phyloP scores from a whole-genome alignment of 2,888 invertebrate species.

The Boloria selene region DNA sequence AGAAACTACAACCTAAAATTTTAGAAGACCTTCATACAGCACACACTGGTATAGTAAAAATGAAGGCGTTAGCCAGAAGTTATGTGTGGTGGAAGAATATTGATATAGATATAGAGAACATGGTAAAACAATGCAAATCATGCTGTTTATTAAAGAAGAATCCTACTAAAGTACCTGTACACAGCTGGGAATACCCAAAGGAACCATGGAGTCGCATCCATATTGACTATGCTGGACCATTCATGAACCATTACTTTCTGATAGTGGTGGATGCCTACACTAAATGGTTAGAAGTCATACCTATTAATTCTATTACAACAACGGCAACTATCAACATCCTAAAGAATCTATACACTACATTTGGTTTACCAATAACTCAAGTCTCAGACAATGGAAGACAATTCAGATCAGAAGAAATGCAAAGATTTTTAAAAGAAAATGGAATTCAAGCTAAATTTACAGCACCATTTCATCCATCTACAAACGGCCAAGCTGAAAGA shows the following conservation, averaged over 20 bases:
- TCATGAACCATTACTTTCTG: conserved; percentile 35
- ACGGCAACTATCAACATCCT: conserved; percentile 34
- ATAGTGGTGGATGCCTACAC: conserved; percentile 36
- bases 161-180: conserved; percentile 26
- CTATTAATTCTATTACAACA: conserved; percentile 31
- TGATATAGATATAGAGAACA: background rate
- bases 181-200: conserved; percentile 33
- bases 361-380: conserved; percentile 34
- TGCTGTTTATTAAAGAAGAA: conserved; percentile 29
- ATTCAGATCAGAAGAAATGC: conserved; percentile 38
- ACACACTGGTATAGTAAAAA: background rate
- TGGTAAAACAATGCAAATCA: background rate
- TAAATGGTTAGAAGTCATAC: conserved; percentile 36
- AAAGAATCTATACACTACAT: conserved; percentile 34
- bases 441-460: conserved; percentile 37
- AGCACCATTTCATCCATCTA: conserved; percentile 40
- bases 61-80: background rate
- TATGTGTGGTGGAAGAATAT: background rate
- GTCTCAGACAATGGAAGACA: conserved; percentile 34
- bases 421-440: conserved; percentile 25
- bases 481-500: conserved; percentile 41
- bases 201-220: too few species aligned
- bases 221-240: conserved; percentile 39
- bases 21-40: background rate
- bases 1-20: background rate